phyloP scores from a whole-genome alignment of 2,113 vertebrate genomes.

The Acinonyx jubatus region DNA sequence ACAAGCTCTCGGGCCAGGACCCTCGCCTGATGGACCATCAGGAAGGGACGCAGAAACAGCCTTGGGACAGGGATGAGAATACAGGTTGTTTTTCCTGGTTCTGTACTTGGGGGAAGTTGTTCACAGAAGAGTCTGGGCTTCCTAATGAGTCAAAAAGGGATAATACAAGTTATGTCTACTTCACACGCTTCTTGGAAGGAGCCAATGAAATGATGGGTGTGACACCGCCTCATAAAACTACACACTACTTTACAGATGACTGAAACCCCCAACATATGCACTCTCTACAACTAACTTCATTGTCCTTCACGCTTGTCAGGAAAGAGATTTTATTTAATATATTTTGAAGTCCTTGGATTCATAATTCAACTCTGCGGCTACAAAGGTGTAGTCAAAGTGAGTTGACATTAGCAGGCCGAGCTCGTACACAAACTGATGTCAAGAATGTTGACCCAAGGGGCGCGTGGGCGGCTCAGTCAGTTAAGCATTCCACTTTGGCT shows the following conservation, averaged over 20 bases:
- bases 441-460: fast-evolving
- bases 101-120: background rate
- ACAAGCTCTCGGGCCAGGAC: too few species aligned
- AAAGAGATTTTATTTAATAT: background rate
- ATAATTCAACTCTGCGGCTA: background rate
- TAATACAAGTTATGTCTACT: background rate
- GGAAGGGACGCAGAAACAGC: background rate
- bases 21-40: too few species aligned
- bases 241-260: background rate
- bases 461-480: too few species aligned
- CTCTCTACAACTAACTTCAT: background rate
- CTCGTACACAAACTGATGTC: background rate
- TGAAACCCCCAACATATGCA: background rate
- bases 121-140: background rate
- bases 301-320: background rate
- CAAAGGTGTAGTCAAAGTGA: background rate
- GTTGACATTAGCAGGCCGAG: background rate
- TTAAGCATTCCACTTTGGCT: too few species aligned
- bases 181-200: background rate
- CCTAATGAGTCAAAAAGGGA: background rate
- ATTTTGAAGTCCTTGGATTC: background rate
- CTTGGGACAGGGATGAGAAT: too few species aligned
- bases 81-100: background rate
- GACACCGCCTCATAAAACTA: background rate
- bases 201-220: background rate